Base-by-base conservation (phyloP, 2,888 invertebrate species). In the Polyommatus icarus region DNA sequence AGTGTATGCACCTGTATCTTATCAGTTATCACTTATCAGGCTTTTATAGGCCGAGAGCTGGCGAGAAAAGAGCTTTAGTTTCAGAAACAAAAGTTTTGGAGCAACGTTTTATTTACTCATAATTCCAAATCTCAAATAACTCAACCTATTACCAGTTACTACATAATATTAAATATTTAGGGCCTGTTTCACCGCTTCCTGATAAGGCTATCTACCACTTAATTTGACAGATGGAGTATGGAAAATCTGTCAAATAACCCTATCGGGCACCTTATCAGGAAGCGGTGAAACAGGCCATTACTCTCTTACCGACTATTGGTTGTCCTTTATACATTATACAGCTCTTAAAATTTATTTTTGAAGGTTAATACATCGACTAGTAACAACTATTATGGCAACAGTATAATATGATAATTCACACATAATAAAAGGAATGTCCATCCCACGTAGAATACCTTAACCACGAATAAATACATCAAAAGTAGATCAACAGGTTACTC, bases 401-500 rank as follows among this genome's bases (percentile, higher is more conserved):
- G 3, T 67, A 5, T 10, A 67, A 5, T 10, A 67, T 32, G 67
- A 32, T 67, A 67, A 67, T 32, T 67, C 32, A 67, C 67, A 67
- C 67, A 67, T 67, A 29, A 67, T 67, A 67, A 67, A 67, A 67
- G 67, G 67, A 67, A 67, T 67, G 32, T 32, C 24, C 6, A 6
- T 67, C 67, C 67, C 67, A 67, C 67, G 67, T 32, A 15, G 5
- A 67, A 67, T 67, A 24, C 32, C 67, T 15, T 61, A 12, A 1
- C 20, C 12, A 29, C 15, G 32, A 67, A 32, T 67, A 67, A 67
- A 67, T 67, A 67, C 29, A 67, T 67, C 6, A 67, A 2, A 67
- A 67, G 67, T 67, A 32, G 67, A 29, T 32, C 67, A 73, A 73
- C 73, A 40, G 73, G 73, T 73, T 20, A 73, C 5, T 46, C 73